These are phyloP conservation scores for Rhizomys pruinosus DNA, from an alignment of 2,113 vertebrate species.

Conservation along the genomic window DNA sequence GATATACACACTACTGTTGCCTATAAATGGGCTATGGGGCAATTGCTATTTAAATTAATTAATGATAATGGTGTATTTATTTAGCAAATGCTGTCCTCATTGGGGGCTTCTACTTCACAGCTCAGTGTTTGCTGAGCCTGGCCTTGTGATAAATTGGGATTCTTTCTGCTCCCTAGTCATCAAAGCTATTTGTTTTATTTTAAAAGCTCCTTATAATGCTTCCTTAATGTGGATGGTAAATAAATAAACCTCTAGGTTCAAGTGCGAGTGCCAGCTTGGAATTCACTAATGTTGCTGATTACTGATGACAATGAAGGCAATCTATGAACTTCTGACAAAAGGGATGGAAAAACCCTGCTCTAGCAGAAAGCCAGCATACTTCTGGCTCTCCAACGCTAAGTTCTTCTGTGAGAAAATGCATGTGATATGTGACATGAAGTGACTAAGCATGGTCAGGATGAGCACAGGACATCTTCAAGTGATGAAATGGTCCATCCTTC, in stretches of 20 bases:
- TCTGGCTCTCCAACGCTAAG: accelerated
- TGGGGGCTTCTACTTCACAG: background rate
- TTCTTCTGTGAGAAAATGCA: background rate
- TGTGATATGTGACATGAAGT: accelerated
- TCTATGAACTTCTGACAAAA: background rate
- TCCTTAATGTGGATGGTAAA: constrained; percentile 62
- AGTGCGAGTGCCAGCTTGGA: background rate
- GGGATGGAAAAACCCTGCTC: background rate
- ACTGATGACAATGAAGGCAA: constrained; percentile 20
- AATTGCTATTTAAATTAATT: constrained; percentile 16
- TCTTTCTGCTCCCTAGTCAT: constrained; percentile 9
- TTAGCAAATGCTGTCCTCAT: background rate
- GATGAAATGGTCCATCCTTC: accelerated
- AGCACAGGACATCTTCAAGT: background rate
- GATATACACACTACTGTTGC: too few relatives aligned
- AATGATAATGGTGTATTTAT: background rate
- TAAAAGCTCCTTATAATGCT: constrained; percentile 69
- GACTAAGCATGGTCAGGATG: background rate
- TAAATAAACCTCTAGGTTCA: constrained; percentile 60
- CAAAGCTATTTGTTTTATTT: constrained; percentile 59
- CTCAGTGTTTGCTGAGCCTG: background rate
- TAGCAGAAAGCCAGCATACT: background rate
- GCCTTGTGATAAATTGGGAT: constrained; percentile 32
- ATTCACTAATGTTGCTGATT: background rate
- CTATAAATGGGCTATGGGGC: background rate